Base-by-base conservation (phyloP, 2,888 invertebrate species). In the Notodromas monacha region DNA sequence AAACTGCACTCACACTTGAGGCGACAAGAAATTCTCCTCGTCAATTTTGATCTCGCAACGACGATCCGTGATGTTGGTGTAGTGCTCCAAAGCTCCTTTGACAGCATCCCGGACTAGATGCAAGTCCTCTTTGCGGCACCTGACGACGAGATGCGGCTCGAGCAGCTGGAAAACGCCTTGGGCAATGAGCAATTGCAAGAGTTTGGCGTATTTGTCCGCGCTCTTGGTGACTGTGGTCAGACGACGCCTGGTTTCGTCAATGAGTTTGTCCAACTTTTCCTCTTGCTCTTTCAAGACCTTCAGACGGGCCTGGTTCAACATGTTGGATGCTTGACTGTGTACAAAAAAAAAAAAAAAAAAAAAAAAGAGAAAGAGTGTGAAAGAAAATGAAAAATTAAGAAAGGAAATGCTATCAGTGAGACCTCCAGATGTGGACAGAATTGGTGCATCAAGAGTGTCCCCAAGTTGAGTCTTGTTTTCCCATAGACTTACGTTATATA, bases 291-390 rank as follows among this genome's bases (percentile, higher is more conserved):
- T 92, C 40, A 96, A 60, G 35, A 86, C 81, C 50, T 69, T 73
- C 41, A 96, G 61, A 52, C 96, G 70, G 38, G 92, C 86, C 55
- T 86, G 86, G 55, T 96, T 96, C 49, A 86, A 61, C 70, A 96
- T 79, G 55, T 92, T 96, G 31, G 92, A 92, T 35, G 81, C 84
- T 59, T 92, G 89, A 51, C 76, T 77, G 50, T 11, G 51, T 45
- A 30, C 33, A n/a, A n/a, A n/a, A n/a, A n/a, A n/a, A n/a, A n/a
- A n/a, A n/a, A n/a, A n/a, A n/a, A n/a, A n/a, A n/a, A n/a, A n/a
- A n/a, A n/a, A n/a, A n/a, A n/a, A n/a, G n/a, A n/a, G n/a, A n/a
- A n/a, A n/a, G n/a, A n/a, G n/a, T n/a, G n/a, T n/a, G n/a, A n/a
- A n/a, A n/a, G n/a, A n/a, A n/a, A n/a, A n/a, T n/a, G n/a, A n/a